Base-by-base conservation (phyloP, 2,797 vertebrate genomes). In the Australoheros facetus region DNA sequence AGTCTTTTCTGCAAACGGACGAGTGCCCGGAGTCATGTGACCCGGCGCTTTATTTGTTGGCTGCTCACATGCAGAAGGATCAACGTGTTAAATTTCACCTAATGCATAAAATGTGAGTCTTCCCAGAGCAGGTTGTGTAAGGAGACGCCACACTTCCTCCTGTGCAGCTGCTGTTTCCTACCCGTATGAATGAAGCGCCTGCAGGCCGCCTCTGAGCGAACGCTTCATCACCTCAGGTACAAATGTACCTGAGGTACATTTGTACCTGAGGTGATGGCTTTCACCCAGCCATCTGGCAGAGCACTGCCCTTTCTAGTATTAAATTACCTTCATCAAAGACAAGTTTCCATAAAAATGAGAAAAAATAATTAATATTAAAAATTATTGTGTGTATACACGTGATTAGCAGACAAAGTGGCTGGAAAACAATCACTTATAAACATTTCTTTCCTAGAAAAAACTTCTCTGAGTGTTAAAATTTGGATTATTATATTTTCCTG, bases 151-250 rank as follows among this genome's bases (percentile, higher is more conserved):
- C 26, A 64, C 37, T 30, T 30, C 30, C 30, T 32, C 5, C 30
- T 7, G 30, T 32, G 30, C 30, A 32, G 30, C 30, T 7, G 30
- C 30, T 30, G 59, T 64, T 64, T 42, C 23, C 16, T 42, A 16
- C 60, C 7, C 1, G 0, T 42, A 23, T 17, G 17, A 23, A 45
- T 8, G 39, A 66, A 1, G 0, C 11, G 45, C 39, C 45, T 17
- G 17, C 48, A 19, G 17, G 16, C 7, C 28, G 16, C 1, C 48
- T 66, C 48, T 48, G 23, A 45, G 23, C 2, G 1, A 66, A 48
- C 42, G 17, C 19, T 19, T 16, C 62, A 26, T 66, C 62, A 19
- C 23, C 42, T 48, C 45, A 28, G 2, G 19, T 28, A 66, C 19
- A n/a, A n/a, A n/a, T n/a, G n/a, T n/a, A n/a, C n/a, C n/a, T n/a